These are phyloP conservation scores for Drosophila pandora DNA, from an alignment of 1,140 invertebrate species.

Conservation along the genomic window DNA sequence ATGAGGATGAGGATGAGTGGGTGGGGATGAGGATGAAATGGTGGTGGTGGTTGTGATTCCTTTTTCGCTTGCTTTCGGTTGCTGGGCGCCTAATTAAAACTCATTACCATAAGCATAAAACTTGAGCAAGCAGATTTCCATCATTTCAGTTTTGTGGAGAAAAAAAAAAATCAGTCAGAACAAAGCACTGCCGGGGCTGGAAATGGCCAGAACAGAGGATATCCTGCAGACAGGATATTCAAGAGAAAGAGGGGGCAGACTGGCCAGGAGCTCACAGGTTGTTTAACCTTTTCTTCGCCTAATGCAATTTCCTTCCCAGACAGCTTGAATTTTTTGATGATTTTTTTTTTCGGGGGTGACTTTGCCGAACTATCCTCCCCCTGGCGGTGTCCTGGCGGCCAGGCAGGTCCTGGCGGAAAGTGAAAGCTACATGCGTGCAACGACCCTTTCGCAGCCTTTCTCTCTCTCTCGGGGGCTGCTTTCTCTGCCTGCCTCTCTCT, in stretches of 20 bases:
- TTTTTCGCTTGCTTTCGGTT: slow-evolving; percentile 45
- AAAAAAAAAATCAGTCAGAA: slow-evolving; percentile 18
- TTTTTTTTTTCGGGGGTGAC: slow-evolving; percentile 30
- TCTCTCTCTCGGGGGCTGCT: background rate
- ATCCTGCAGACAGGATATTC: slow-evolving; percentile 36
- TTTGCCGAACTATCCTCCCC: slow-evolving; percentile 33
- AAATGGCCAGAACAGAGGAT: background rate
- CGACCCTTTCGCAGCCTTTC: slow-evolving; percentile 57
- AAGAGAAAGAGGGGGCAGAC: background rate
- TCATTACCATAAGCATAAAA: slow-evolving; percentile 80
- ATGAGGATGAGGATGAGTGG: background rate
- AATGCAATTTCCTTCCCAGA: slow-evolving; percentile 79
- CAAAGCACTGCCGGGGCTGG: slow-evolving; percentile 5
- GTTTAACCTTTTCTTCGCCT: slow-evolving; percentile 51
- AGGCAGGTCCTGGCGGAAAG: slow-evolving; percentile 36
- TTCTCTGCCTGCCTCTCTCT: slow-evolving; percentile 7
- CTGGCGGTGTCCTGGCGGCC: slow-evolving; percentile 6
- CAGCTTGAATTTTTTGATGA: slow-evolving; percentile 25
- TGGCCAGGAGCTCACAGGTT: slow-evolving; percentile 29
- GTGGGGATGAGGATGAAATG: background rate
- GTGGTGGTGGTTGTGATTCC: slow-evolving; percentile 35
- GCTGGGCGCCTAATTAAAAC: slow-evolving; percentile 80
- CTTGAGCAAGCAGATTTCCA: slow-evolving; percentile 68
- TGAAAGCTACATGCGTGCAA: slow-evolving; percentile 75
- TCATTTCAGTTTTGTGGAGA: slow-evolving; percentile 3